phyloP scores from a whole-genome alignment of 1,140 invertebrate genomes.

The Hylyphantes graminicola region DNA sequence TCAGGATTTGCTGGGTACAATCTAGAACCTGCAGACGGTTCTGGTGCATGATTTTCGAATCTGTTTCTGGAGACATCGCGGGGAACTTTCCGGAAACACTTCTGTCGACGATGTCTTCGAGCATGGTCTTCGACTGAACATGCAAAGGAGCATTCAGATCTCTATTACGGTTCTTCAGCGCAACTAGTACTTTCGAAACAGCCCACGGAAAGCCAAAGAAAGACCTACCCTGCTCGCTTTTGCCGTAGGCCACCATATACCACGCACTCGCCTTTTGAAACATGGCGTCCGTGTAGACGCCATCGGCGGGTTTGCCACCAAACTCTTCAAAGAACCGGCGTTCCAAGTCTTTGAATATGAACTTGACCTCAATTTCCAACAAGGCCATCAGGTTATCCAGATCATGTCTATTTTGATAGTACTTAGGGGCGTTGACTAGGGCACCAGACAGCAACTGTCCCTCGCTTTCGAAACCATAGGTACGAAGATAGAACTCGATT shows the following conservation, averaged over 20 bases:
- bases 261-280: slow-evolving; percentile 63
- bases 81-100: slow-evolving; percentile 8
- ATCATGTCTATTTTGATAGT: slow-evolving; percentile 35
- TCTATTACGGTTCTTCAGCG: slow-evolving; percentile 25
- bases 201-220: slow-evolving; percentile 60
- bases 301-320: slow-evolving; percentile 47
- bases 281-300: slow-evolving; percentile 47
- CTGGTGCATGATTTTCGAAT: neutral
- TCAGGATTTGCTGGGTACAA: slow-evolving; percentile 5
- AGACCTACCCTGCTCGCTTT: neutral
- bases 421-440: slow-evolving; percentile 10
- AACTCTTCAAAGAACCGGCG: slow-evolving; percentile 59
- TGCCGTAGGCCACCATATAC: slow-evolving; percentile 64
- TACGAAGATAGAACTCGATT: slow-evolving; percentile 62
- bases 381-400: slow-evolving; percentile 42
- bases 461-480: slow-evolving; percentile 64
- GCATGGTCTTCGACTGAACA: neutral
- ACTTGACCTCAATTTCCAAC: slow-evolving; percentile 27
- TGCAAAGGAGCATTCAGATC: neutral
- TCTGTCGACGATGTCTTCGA: slow-evolving; percentile 27
- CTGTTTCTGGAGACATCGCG: neutral
- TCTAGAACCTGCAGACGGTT: slow-evolving; percentile 25
- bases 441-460: slow-evolving; percentile 63
- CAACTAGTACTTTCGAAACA: slow-evolving; percentile 46
- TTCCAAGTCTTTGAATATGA: slow-evolving; percentile 44